Evolutionary conservation across 2,113 vertebrate genomes (phyloP).

Genomic region (Lophochroa leadbeateri): DNA sequence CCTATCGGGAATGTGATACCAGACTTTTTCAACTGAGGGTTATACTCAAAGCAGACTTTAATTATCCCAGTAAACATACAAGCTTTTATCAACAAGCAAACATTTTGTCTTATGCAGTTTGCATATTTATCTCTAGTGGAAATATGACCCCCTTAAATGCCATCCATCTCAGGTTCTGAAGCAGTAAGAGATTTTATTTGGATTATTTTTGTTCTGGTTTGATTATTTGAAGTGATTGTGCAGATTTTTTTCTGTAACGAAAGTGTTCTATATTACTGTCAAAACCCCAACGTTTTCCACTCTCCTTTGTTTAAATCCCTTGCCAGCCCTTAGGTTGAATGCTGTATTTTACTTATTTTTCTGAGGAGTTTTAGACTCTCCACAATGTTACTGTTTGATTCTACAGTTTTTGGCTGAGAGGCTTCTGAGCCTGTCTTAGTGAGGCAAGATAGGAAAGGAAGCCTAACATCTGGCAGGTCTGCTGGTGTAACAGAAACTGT

Average conservation of each 20-base stretch:
- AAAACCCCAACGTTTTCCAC: neutral
- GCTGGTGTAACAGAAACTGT: neutral
- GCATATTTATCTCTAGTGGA: neutral
- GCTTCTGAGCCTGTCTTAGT: neutral
- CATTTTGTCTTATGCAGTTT: neutral
- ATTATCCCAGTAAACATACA: conserved; percentile 20
- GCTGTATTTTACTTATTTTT: neutral
- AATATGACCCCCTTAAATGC: neutral
- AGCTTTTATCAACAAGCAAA: neutral
- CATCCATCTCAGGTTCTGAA: neutral
- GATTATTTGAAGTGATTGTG: neutral
- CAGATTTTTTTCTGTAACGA: neutral
- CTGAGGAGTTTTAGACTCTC: neutral
- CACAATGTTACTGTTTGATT: neutral
- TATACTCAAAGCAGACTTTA: conserved; percentile 5
- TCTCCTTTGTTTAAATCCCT: neutral
- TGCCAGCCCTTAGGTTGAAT: neutral
- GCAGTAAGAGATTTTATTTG: neutral
- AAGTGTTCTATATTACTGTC: neutral
- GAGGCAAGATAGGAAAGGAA: neutral
- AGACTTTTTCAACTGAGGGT: neutral
- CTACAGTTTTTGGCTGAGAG: neutral
- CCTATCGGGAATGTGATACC: neutral
- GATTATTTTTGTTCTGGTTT: neutral
- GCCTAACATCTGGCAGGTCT: neutral